phyloP scores from a whole-genome alignment of 2,113 vertebrate species.

The Isurus oxyrinchus region DNA sequence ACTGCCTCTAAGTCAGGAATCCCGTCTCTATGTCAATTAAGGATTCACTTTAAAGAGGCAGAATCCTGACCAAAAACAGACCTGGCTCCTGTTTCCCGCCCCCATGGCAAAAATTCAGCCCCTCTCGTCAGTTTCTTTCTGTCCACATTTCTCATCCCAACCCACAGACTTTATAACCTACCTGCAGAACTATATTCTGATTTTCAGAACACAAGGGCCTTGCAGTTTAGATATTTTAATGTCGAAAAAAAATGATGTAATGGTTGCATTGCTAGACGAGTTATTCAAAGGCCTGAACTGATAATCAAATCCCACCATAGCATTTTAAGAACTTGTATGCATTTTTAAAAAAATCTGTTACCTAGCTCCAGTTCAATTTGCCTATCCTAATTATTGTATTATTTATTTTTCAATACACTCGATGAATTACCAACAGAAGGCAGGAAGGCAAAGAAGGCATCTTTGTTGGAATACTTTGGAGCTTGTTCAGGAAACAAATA shows the following conservation, averaged over 20 bases:
- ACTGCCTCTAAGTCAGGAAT: too few species aligned
- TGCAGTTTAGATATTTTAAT: not conserved
- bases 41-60: too few species aligned
- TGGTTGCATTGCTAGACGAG: not conserved
- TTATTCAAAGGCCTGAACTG: not conserved
- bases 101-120: not conserved
- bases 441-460: too few species aligned
- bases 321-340: not conserved
- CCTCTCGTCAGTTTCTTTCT: not conserved
- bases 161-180: not conserved
- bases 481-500: not conserved
- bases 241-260: not conserved
- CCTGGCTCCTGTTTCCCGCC: not conserved
- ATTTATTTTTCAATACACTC: not conserved
- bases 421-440: not conserved
- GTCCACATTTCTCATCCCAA: not conserved
- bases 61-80: too few species aligned
- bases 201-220: not conserved
- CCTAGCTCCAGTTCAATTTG: not conserved
- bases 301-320: not conserved
- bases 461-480: not conserved
- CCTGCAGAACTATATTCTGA: not conserved
- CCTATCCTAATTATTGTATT: not conserved
- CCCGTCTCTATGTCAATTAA: too few species aligned
- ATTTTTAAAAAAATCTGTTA: not conserved